Conservation (phyloP, 2,113 vertebrate genomes). For the Apteryx owenii region DNA sequence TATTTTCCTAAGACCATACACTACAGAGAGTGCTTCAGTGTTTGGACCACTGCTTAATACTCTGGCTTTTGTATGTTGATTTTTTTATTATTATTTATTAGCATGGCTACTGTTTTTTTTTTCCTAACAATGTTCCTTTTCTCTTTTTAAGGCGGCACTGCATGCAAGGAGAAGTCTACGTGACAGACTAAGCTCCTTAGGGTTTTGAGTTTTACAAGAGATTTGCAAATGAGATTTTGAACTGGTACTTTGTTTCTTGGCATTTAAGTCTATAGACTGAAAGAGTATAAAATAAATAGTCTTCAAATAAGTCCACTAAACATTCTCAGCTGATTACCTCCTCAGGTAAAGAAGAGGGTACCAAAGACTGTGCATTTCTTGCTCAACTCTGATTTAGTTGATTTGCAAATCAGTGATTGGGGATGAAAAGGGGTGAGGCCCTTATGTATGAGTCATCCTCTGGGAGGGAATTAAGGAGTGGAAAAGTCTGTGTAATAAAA, state of each 20-base stretch:
- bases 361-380: background rate
- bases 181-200: slow-evolving; percentile 49
- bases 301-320: background rate
- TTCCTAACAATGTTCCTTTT: background rate
- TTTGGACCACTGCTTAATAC: background rate
- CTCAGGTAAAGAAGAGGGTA: background rate
- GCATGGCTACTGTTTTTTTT: background rate
- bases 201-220: slow-evolving; percentile 43
- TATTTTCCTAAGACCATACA: background rate
- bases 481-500: background rate
- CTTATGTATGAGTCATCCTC: background rate
- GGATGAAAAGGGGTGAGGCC: background rate
- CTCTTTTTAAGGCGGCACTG: background rate
- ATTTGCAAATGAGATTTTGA: slow-evolving; percentile 38
- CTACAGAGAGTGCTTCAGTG: background rate
- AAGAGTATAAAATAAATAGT: background rate
- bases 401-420: background rate
- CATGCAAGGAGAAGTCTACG: background rate
- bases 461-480: background rate
- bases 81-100: background rate
- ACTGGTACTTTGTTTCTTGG: slow-evolving; percentile 37
- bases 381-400: background rate
- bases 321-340: background rate
- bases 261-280: background rate
- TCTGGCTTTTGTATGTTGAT: background rate